Percentiles rank a stretch among this genome's conserved stretches.
Conservation (phyloP, 1,140 invertebrate species). For the Oppia nitens region DNA sequence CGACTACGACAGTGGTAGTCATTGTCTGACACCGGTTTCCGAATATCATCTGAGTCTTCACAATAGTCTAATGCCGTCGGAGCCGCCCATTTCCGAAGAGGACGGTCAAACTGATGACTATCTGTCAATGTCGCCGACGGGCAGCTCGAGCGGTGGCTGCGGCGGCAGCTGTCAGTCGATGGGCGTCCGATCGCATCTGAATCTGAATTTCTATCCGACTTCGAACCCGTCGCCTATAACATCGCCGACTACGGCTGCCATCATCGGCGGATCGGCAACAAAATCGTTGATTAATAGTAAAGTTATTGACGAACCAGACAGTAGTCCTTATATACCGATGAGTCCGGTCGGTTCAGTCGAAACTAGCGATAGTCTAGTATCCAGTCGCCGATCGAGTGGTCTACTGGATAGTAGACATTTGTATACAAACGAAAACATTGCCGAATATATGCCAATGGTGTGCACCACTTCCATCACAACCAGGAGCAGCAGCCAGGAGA, state of each 20-base stretch:
- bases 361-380: slow-evolving; percentile 2
- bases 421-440: not conserved
- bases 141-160: too few species aligned
- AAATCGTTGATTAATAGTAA: not conserved
- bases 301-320: not conserved
- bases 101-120: not conserved
- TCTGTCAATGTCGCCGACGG: not conserved
- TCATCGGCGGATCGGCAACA: not conserved
- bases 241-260: not conserved
- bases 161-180: too few species aligned
- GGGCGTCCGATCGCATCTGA: not conserved
- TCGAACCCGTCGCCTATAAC: not conserved
- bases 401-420: not conserved
- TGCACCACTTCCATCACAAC: too few species aligned
- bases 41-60: not conserved
- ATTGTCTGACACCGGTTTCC: not conserved
- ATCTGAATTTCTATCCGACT: not conserved
- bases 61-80: not conserved
- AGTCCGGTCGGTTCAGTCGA: slow-evolving; percentile 4
- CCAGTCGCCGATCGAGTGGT: not conserved
- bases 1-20: not conserved
- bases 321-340: slow-evolving; percentile 17
- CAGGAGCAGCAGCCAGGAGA: not conserved
- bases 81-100: not conserved
- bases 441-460: not conserved